These are phyloP conservation scores for Falco rusticolus DNA, from an alignment of 2,797 vertebrate genomes.

Conservation along the genomic window DNA sequence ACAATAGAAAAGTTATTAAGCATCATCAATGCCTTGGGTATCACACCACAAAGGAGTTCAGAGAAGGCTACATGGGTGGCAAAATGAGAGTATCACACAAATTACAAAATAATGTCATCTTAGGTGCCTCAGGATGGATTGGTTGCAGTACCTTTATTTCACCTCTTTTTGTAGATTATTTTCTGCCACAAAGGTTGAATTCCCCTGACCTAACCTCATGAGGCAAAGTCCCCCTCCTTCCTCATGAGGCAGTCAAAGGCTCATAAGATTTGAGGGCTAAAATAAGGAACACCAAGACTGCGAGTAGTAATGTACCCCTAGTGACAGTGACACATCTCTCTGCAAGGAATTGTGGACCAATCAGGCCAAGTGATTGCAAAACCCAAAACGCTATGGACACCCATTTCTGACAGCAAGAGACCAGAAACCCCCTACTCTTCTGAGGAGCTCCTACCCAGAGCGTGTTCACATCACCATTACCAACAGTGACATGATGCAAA, in stretches of 20 bases:
- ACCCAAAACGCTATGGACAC: not conserved
- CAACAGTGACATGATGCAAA: not conserved
- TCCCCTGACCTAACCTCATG: not conserved
- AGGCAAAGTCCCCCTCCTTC: not conserved
- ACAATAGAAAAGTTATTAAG: not conserved
- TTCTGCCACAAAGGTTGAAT: not conserved
- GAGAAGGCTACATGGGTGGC: not conserved
- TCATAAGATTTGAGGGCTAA: not conserved
- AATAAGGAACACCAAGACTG: not conserved
- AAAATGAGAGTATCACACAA: not conserved
- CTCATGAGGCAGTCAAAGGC: not conserved
- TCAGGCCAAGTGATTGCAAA: not conserved
- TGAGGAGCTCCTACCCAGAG: not conserved
- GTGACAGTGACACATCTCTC: not conserved
- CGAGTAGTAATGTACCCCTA: not conserved
- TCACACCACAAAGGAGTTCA: not conserved
- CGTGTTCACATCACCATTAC: not conserved
- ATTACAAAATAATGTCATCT: not conserved
- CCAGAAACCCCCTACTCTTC: not conserved
- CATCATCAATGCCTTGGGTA: rapidly evolving
- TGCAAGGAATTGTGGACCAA: not conserved
- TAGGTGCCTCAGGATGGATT: not conserved
- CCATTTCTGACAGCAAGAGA: not conserved
- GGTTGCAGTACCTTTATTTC: not conserved
- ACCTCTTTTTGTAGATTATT: not conserved